phyloP scores from a whole-genome alignment of 2,888 invertebrate genomes.

The Pterobdella sp. region DNA sequence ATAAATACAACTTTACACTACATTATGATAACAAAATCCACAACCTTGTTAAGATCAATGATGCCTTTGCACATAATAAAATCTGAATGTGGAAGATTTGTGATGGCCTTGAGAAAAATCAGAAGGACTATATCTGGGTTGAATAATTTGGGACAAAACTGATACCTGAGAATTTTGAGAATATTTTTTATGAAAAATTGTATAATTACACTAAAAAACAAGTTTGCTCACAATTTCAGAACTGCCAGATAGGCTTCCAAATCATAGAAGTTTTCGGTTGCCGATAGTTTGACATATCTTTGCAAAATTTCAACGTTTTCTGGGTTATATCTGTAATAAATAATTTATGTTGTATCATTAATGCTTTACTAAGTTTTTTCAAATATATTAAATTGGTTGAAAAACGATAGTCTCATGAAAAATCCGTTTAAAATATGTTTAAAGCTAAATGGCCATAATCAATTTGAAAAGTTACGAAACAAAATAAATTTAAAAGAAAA shows the following conservation, averaged over 20 bases:
- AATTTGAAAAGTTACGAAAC: background rate
- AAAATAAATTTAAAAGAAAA: conserved; percentile 11
- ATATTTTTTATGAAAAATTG: background rate
- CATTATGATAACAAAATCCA: background rate
- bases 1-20: background rate
- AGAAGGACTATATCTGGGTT: conserved; percentile 68
- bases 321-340: conserved; percentile 76
- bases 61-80: conserved; percentile 95
- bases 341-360: conserved; percentile 12
- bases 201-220: too few species aligned
- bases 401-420: background rate
- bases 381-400: background rate
- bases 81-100: conserved; percentile 93
- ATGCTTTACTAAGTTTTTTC: background rate
- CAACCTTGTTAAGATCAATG: conserved; percentile 60
- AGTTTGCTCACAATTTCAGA: conserved; percentile 67
- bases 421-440: background rate
- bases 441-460: background rate
- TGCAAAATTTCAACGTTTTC: conserved; percentile 83
- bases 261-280: conserved; percentile 85
- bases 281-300: conserved; percentile 84
- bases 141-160: conserved; percentile 82
- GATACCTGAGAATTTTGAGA: conserved; percentile 58
- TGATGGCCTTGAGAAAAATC: conserved; percentile 86
- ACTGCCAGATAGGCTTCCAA: conserved; percentile 93